These are phyloP conservation scores for Ginglymostoma cirratum DNA, from an alignment of 2,113 vertebrate genomes.

Conservation along the genomic window DNA sequence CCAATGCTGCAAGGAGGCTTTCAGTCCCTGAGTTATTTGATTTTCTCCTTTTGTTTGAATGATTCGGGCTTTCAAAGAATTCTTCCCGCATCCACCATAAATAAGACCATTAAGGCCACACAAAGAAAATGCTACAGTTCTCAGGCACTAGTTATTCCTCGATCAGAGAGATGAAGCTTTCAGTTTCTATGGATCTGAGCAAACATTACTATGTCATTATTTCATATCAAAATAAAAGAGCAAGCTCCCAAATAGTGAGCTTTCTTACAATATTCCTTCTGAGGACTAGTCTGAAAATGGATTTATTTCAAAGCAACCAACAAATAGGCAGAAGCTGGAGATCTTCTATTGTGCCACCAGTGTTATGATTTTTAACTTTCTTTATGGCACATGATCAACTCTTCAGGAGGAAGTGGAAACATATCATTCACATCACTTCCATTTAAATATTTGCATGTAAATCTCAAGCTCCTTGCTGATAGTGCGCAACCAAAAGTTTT, in stretches of 20 bases:
- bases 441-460: neutral
- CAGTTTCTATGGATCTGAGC: neutral
- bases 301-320: constrained; percentile 20
- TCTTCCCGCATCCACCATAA: constrained; percentile 44
- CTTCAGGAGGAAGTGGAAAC: neutral
- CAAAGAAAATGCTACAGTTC: constrained; percentile 50
- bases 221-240: constrained; percentile 29
- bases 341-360: neutral
- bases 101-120: constrained; percentile 48
- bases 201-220: constrained; percentile 32
- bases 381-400: neutral
- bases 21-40: constrained; percentile 48
- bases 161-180: constrained; percentile 41
- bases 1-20: constrained; percentile 42
- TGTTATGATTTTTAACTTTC: neutral
- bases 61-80: constrained; percentile 48
- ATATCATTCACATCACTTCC: neutral
- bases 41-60: constrained; percentile 47
- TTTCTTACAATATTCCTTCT: neutral
- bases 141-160: constrained; percentile 46
- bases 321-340: neutral
- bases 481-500: neutral
- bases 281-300: neutral
- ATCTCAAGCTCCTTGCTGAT: neutral
- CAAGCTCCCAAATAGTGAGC: constrained; percentile 24